Evolutionary conservation across 2,888 invertebrate species (phyloP), one percentile per base, ranked within the genome.

Genomic region (Microctonus brassicae): DNA sequence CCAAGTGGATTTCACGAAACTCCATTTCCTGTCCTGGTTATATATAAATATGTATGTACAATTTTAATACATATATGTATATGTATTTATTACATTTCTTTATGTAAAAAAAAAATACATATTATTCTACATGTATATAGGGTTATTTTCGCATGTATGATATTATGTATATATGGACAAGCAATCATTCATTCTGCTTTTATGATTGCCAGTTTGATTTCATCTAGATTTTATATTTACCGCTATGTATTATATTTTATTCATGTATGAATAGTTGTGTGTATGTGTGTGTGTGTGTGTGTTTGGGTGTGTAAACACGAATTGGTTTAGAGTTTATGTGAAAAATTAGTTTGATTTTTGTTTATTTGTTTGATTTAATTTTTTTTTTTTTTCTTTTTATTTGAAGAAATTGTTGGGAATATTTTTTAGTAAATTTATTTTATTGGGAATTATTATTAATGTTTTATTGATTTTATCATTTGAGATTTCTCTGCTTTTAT

Each of bases 1-100:
- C 61, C 39, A 66, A 42, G 62, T 67, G 70, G 66, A 75, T 64
- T 75, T 73, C 70, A 68, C 70, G 67, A 67, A 69, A 72, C 68
- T 73, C 64, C 65, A 72, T 75, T 74, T 74, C 72, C 72, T 68
- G 47, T 47, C 47, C 47, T 47, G 47, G 47, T 47, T 47, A 63
- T 39, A 26, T 26, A 39, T 24, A 1, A 2, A 62, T 29, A 52
- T 39, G 52, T 39, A 24, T 5, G 7, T 29, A n/a, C n/a, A n/a
- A n/a, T n/a, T n/a, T n/a, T n/a, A n/a, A 29, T 47, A 7, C n/a
- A 24, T 47, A 26, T 39, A 36, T 47, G n/a, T 63, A 47, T 47
- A 39, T 39, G 13, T 42, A 26, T 47, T 24, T 58, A 29, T 39
- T 47, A 63, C 24, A 55, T 62, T 52, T 33, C 36, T 52, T 24